phyloP scores from a whole-genome alignment of 2,797 vertebrate species.

The Coluber constrictor region DNA sequence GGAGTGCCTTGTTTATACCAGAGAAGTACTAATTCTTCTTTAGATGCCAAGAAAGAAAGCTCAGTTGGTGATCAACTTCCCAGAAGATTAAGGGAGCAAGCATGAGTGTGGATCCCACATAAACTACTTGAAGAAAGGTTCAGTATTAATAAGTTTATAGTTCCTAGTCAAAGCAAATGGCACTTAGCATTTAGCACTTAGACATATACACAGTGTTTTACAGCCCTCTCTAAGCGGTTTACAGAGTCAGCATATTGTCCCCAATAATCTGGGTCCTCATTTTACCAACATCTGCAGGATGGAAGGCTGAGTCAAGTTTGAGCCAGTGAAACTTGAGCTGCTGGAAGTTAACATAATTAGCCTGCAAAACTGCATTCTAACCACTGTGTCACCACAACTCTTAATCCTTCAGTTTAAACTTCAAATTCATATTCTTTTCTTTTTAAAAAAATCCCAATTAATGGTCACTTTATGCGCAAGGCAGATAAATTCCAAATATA shows the following conservation, averaged over 20 bases:
- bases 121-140: not conserved
- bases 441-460: not conserved
- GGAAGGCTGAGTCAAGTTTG: not conserved
- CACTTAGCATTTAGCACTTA: not conserved
- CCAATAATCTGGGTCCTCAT: not conserved
- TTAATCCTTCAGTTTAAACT: not conserved
- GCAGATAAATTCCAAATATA: not conserved
- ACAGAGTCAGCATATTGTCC: not conserved
- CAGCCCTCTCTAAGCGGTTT: not conserved
- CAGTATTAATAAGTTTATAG: not conserved
- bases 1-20: not conserved
- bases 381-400: not conserved
- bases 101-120: not conserved
- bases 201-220: not conserved
- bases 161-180: not conserved
- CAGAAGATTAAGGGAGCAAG: not conserved
- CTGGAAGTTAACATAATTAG: not conserved
- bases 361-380: not conserved
- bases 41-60: not conserved
- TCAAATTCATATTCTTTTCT: not conserved
- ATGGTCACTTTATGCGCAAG: no score
- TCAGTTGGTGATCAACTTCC: not conserved
- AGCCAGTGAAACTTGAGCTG: not conserved
- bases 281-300: not conserved
- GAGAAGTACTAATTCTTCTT: not conserved